These are phyloP conservation scores for Fulmarus glacialis DNA, from an alignment of 2,113 vertebrate species.

Conservation along the genomic window DNA sequence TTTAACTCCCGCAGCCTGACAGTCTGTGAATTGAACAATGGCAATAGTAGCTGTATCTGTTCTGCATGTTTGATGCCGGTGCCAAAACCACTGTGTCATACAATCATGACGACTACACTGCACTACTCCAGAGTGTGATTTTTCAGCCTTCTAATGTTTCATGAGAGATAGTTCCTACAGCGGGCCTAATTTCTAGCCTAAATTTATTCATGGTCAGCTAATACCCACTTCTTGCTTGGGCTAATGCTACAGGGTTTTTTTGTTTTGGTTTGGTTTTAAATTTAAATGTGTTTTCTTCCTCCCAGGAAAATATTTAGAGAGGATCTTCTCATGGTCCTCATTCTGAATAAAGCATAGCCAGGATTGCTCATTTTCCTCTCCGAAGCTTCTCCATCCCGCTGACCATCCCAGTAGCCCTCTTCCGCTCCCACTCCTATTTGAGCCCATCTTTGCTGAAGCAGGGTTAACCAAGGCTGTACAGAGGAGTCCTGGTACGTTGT, in stretches of 20 bases:
- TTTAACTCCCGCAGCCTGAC: background rate
- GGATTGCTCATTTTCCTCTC: background rate
- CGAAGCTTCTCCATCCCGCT: background rate
- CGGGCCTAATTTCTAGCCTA: background rate
- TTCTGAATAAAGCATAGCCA: background rate
- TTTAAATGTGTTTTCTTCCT: background rate
- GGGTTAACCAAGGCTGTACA: background rate
- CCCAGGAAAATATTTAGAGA: background rate
- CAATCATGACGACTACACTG: background rate
- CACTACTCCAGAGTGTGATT: background rate
- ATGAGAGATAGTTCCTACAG: background rate
- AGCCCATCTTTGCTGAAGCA: background rate
- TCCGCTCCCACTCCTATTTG: background rate
- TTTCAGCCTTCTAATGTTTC: background rate
- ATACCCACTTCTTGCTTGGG: background rate
- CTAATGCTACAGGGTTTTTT: background rate
- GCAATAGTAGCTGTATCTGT: background rate
- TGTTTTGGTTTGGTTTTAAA: background rate
- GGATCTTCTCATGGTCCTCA: background rate
- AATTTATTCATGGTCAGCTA: background rate
- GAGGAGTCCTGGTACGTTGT: background rate
- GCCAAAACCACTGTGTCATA: background rate
- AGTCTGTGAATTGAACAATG: background rate
- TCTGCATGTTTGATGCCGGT: accelerated
- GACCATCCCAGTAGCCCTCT: background rate